A percentile compares a stretch with the other conserved stretches of the same genome.
These are phyloP conservation scores for Pyrrhosoma nymphula DNA, from an alignment of 2,888 invertebrate genomes.

Conservation along the genomic window DNA sequence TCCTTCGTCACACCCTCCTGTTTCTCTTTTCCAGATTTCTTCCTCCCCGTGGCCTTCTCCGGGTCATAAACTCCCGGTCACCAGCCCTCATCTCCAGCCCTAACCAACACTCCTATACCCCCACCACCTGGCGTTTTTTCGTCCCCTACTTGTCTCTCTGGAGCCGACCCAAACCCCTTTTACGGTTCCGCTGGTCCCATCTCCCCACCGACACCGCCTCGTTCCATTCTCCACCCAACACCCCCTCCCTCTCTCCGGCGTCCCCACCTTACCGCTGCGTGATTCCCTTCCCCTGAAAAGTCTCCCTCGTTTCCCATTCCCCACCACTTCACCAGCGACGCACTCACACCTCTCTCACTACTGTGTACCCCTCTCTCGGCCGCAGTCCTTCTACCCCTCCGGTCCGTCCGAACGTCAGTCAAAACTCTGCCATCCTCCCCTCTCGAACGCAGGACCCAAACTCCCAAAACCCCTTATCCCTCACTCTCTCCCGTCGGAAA, in stretches of 20 bases:
- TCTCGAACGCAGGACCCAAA: constrained; percentile 74
- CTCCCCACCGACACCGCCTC: background rate
- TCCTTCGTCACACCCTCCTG: background rate
- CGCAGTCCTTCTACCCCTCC: background rate
- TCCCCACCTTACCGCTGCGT: constrained; percentile 20
- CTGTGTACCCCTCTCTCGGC: background rate
- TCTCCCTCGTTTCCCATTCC: background rate
- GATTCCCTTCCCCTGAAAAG: background rate
- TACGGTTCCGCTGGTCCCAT: constrained; percentile 34
- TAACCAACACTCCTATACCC: too few relatives aligned
- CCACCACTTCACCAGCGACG: background rate
- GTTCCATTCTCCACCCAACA: background rate
- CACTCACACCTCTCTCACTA: background rate
- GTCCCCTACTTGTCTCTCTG: background rate
- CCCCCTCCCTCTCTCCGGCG: constrained; percentile 36
- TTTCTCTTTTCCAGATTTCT: background rate
- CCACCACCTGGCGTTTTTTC: too few relatives aligned
- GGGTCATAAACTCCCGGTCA: background rate
- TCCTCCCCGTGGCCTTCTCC: background rate
- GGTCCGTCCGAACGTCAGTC: background rate
- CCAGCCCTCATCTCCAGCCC: background rate
- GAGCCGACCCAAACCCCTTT: too few relatives aligned
- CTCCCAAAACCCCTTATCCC: background rate
- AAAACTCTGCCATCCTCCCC: constrained; percentile 69
- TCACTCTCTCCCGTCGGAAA: background rate